Conservation (phyloP, 2,888 invertebrate species). For the Pammene fasciana region DNA sequence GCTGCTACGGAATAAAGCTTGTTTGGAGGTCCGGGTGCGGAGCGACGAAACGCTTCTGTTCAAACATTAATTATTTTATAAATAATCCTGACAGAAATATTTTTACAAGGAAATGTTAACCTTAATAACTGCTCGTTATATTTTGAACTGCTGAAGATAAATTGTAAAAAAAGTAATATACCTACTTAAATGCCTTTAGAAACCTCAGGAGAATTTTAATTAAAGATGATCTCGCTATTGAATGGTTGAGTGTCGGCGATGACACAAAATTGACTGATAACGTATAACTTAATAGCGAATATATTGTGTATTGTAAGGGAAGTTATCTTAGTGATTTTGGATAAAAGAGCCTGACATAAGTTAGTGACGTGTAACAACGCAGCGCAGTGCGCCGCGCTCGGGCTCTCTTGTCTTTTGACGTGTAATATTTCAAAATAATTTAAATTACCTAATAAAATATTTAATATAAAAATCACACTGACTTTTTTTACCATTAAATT, state of each 20-base stretch:
- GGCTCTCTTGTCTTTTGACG: not conserved
- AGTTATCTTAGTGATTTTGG: not conserved
- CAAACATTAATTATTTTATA: no score
- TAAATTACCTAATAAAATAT: not conserved
- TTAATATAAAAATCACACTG: not conserved
- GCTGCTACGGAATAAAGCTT: no score
- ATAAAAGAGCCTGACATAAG: not conserved
- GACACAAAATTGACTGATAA: constrained; percentile 13
- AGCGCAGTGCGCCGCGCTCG: not conserved
- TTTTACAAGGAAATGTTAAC: no score
- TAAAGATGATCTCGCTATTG: constrained; percentile 10
- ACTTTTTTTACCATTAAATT: no score
- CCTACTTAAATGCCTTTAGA: no score
- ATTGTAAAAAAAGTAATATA: no score
- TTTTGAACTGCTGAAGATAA: no score
- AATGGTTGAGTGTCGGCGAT: constrained; percentile 1
- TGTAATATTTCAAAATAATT: not conserved
- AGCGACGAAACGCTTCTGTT: no score
- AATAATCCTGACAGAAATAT: no score
- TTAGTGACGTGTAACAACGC: not conserved
- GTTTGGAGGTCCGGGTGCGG: no score
- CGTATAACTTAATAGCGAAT: constrained; percentile 1
- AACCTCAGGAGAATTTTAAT: not conserved
- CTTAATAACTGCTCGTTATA: no score
- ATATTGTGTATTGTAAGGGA: constrained; percentile 11